These are phyloP conservation scores for Drosophila malerkotliana DNA, from an alignment of 1,140 invertebrate species.

Conservation along the genomic window DNA sequence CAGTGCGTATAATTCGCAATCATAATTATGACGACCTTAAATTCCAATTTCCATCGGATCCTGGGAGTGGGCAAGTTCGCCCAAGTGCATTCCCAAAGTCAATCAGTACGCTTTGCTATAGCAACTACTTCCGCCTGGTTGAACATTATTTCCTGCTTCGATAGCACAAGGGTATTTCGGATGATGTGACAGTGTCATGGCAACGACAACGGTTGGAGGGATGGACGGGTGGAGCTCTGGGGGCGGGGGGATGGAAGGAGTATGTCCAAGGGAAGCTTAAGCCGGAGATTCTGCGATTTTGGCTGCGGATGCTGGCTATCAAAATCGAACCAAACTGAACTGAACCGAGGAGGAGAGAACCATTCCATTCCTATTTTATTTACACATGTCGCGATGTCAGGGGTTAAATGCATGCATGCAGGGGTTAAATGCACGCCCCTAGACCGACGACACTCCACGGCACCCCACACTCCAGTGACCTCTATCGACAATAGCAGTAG, in stretches of 20 bases:
- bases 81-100: constrained; percentile 61
- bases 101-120: constrained; percentile 68
- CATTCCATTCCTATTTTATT: constrained; percentile 57
- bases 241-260: not conserved
- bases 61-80: not conserved
- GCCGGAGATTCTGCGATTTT: constrained; percentile 19
- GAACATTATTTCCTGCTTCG: constrained; percentile 67
- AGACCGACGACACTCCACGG: not conserved
- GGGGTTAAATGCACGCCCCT: not conserved
- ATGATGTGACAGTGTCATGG: constrained; percentile 46
- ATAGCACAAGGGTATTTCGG: constrained; percentile 30
- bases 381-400: constrained; percentile 70
- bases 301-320: constrained; percentile 6
- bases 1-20: constrained; percentile 12
- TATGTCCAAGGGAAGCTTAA: constrained; percentile 13
- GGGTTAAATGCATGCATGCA: constrained; percentile 62
- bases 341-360: not conserved
- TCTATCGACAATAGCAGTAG: constrained; percentile 65
- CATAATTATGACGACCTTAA: constrained; percentile 43
- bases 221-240: constrained; percentile 1
- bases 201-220: constrained; percentile 40
- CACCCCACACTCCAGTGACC: constrained; percentile 43
- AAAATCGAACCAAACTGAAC: not conserved
- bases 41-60: constrained; percentile 40
- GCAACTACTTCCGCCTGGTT: constrained; percentile 69